Evolutionary conservation across 2,797 vertebrate species (phyloP).

Genomic region (Epinephelus coioides): DNA sequence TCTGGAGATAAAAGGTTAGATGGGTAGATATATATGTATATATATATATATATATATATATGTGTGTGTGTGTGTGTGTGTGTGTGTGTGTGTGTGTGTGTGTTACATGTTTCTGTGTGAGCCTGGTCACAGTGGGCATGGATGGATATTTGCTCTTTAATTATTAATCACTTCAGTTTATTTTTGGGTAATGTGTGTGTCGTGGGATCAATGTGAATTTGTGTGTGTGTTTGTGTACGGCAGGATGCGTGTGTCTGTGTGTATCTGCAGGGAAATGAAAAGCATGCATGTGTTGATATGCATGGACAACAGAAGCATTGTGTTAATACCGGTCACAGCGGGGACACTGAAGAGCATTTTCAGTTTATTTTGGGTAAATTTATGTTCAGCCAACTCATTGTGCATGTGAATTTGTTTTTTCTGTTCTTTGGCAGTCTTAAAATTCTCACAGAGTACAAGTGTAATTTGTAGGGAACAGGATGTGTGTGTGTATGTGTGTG

Average conservation of each 20-base stretch:
- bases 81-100: conserved; percentile 10
- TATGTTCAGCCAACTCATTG: conserved; percentile 13
- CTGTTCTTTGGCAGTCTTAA: conserved; percentile 29
- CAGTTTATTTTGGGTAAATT: conserved; percentile 39
- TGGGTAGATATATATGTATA: conserved; percentile 18
- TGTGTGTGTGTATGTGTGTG: conserved; percentile 25
- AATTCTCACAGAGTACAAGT: conserved; percentile 41
- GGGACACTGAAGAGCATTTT: conserved; percentile 29
- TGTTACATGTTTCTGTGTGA: conserved; percentile 16
- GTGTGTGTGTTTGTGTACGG: conserved; percentile 13
- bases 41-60: too few species aligned
- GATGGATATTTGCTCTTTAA: conserved; percentile 46
- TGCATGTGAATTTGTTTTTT: conserved; percentile 12
- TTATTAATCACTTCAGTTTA: conserved; percentile 51
- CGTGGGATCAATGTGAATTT: conserved; percentile 14
- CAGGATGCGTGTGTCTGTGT: conserved; percentile 5
- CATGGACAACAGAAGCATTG: conserved; percentile 21
- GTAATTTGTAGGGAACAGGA: conserved; percentile 41
- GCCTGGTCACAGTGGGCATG: conserved; percentile 16
- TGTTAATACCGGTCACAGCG: conserved; percentile 30
- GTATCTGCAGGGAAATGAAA: conserved; percentile 14
- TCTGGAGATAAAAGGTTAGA: conserved; percentile 82
- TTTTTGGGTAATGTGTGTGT: conserved; percentile 45
- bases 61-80: conserved; percentile 18
- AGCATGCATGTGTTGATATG: conserved; percentile 4